Conservation (phyloP, 2,888 invertebrate species). For the Megamerina dolium region DNA sequence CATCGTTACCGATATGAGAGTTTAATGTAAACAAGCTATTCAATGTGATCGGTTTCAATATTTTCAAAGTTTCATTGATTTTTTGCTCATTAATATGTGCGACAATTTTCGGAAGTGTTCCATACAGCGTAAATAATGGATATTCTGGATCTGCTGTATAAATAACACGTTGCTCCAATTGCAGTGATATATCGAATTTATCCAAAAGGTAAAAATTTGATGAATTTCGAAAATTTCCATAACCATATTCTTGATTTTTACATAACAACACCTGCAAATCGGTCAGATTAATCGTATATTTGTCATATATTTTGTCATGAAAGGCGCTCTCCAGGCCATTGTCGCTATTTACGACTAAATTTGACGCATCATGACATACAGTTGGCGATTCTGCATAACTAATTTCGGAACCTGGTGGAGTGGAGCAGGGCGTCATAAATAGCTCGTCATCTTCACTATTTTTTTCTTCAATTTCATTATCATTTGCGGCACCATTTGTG, state of each 20-base stretch:
- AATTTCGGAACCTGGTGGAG: slow-evolving; percentile 71
- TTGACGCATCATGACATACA: slow-evolving; percentile 42
- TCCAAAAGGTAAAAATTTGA: slow-evolving; percentile 83
- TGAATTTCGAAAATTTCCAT: slow-evolving; percentile 76
- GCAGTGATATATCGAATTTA: slow-evolving; percentile 63
- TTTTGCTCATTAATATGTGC: slow-evolving; percentile 90
- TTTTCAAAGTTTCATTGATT: slow-evolving; percentile 60
- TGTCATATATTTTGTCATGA: slow-evolving; percentile 69
- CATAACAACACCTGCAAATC: slow-evolving; percentile 85
- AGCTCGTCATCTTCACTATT: slow-evolving; percentile 58
- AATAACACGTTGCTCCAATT: slow-evolving; percentile 75
- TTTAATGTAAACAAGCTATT: slow-evolving; percentile 14
- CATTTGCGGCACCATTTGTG: slow-evolving; percentile 14
- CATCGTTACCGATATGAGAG: background rate
- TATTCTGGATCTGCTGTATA: slow-evolving; percentile 79
- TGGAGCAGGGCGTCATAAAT: slow-evolving; percentile 81
- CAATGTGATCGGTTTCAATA: slow-evolving; percentile 41
- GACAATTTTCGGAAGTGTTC: slow-evolving; percentile 79
- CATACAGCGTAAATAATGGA: slow-evolving; percentile 76
- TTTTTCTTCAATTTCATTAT: slow-evolving; percentile 17
- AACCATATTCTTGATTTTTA: slow-evolving; percentile 81
- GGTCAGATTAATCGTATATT: slow-evolving; percentile 71
- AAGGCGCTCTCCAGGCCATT: slow-evolving; percentile 57
- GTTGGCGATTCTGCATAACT: slow-evolving; percentile 54
- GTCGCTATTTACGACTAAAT: slow-evolving; percentile 57